Conservation (phyloP, 2,888 invertebrate species). For the Dryocosmus kuriphilus region DNA sequence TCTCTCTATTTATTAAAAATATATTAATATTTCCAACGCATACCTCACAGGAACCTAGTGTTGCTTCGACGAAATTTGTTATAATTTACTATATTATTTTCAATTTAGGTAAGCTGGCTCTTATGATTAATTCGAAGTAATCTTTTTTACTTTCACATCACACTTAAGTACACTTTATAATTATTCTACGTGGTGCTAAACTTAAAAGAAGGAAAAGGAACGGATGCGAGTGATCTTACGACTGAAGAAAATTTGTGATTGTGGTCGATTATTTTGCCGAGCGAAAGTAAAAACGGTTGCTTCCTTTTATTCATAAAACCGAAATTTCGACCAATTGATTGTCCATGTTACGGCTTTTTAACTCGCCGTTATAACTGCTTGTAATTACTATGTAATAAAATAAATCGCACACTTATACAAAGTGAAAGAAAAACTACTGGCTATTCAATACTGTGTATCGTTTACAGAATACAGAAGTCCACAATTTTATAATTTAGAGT, state of each 20-base stretch:
- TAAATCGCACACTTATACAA: slow-evolving; percentile 43
- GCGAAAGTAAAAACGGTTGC: slow-evolving; percentile 26
- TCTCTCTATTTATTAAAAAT: slow-evolving; percentile 54
- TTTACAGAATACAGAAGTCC: slow-evolving; percentile 7
- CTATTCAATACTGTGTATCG: slow-evolving; percentile 29
- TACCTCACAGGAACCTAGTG: slow-evolving; percentile 35
- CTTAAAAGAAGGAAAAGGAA: background rate
- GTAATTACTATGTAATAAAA: slow-evolving; percentile 57
- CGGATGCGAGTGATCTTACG: background rate
- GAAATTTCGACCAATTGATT: background rate
- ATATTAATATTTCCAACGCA: slow-evolving; percentile 43
- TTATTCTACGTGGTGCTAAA: slow-evolving; percentile 13
- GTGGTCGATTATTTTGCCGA: background rate
- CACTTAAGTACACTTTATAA: slow-evolving; percentile 28
- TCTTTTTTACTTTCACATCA: slow-evolving; percentile 27
- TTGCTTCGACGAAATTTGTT: background rate
- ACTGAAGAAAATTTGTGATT: background rate
- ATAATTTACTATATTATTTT: background rate
- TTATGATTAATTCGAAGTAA: slow-evolving; percentile 3
- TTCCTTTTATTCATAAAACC: slow-evolving; percentile 6
- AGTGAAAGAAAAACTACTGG: slow-evolving; percentile 28
- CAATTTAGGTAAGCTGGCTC: slow-evolving; percentile 11
- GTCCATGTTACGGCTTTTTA: slow-evolving; percentile 32
- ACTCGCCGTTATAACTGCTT: slow-evolving; percentile 59
- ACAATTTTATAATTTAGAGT: no score